These are phyloP conservation scores for Periplaneta americana DNA, from an alignment of 1,140 invertebrate species.

Conservation along the genomic window DNA sequence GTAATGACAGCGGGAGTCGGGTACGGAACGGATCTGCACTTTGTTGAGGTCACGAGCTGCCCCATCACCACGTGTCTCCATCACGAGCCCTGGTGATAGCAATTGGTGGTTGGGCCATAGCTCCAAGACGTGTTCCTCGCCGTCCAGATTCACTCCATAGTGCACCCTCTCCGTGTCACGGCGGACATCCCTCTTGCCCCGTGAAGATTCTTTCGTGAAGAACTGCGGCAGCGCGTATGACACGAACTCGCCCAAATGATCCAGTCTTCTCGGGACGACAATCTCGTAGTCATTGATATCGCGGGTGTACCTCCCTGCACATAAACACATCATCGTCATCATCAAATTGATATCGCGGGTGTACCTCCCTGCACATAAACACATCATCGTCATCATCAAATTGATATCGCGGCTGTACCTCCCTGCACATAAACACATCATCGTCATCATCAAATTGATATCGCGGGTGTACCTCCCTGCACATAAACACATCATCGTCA, in stretches of 20 bases:
- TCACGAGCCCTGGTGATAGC: constrained; percentile 32
- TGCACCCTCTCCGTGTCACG: constrained; percentile 36
- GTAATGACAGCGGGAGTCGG: constrained; percentile 46
- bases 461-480: too few relatives aligned
- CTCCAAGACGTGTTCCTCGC: constrained; percentile 41
- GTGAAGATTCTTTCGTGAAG: constrained; percentile 32
- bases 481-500: too few relatives aligned
- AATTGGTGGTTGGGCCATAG: constrained; percentile 32
- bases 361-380: too few relatives aligned
- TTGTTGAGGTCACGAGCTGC: not conserved
- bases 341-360: too few relatives aligned
- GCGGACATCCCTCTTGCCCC: constrained; percentile 18
- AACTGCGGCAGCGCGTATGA: constrained; percentile 41
- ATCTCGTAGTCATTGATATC: constrained; percentile 40
- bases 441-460: too few relatives aligned
- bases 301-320: constrained; percentile 37
- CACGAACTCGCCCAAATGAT: constrained; percentile 38
- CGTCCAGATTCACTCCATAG: constrained; percentile 42
- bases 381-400: too few relatives aligned
- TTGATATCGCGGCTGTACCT: too few relatives aligned
- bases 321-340: too few relatives aligned
- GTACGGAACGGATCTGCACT: constrained; percentile 19
- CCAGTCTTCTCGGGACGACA: constrained; percentile 42
- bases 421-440: too few relatives aligned
- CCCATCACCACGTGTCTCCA: constrained; percentile 28